Evolutionary conservation across 2,888 invertebrate genomes (phyloP).

Genomic region (Tetragonisca angustula): DNA sequence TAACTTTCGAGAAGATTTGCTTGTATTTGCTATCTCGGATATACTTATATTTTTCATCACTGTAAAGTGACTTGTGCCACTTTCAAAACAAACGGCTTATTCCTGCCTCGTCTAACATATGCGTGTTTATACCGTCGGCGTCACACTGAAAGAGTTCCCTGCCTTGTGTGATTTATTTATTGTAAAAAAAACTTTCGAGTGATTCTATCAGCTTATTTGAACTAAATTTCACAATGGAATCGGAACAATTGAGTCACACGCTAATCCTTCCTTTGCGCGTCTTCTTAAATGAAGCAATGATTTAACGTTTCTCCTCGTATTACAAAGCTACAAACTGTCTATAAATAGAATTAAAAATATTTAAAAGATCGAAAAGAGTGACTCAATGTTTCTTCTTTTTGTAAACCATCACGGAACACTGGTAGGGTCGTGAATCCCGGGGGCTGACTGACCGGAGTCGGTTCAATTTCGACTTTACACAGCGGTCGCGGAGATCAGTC

Average conservation of each 20-base stretch:
- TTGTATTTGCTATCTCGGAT: too few species aligned
- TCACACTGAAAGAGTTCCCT: too few species aligned
- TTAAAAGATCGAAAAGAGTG: not conserved
- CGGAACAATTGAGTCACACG: not conserved
- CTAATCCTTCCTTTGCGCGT: not conserved
- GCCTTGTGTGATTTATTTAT: not conserved
- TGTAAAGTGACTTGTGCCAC: too few species aligned
- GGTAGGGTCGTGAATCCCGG: too few species aligned
- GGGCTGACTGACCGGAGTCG: not conserved
- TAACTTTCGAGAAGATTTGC: too few species aligned
- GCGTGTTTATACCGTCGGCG: too few species aligned
- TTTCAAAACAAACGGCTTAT: too few species aligned
- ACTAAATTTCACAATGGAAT: not conserved
- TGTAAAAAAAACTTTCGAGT: not conserved
- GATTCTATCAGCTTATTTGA: too few species aligned
- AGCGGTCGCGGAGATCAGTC: slow-evolving; percentile 38
- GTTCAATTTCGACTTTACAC: slow-evolving; percentile 62
- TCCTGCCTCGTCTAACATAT: too few species aligned
- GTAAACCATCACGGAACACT: too few species aligned
- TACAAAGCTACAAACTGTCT: not conserved
- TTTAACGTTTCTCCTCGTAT: too few species aligned
- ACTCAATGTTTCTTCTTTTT: not conserved
- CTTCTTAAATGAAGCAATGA: not conserved
- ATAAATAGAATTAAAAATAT: not conserved
- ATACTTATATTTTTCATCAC: too few species aligned